Base-by-base conservation (phyloP, 2,113 vertebrate species). In the Neoarius graeffei region DNA sequence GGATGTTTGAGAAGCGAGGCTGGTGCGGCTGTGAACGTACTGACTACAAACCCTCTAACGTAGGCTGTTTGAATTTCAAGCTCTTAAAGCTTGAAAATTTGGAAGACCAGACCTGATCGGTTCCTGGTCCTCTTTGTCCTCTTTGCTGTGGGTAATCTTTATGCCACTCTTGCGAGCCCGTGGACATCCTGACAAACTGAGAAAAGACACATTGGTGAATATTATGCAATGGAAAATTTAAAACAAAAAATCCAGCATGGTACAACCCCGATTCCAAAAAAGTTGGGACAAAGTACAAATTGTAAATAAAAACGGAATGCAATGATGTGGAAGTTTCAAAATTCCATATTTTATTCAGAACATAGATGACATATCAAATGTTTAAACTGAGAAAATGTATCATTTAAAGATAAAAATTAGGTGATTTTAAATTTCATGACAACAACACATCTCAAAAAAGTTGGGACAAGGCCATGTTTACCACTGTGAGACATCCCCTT, bases 61-160 rank as follows among this genome's bases (percentile, higher is more conserved):
- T 81, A 5, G 27, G n/a, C 6, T 56, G 57, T 62, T 67, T 35
- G 48, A 64, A 54, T 62, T 83, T 30, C 14, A 42, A 35, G 25
- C 8, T 27, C 73, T 50, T 62, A 17, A 60, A 42, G 3, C 35
- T 20, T 27, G 25, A 13, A 6, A 5, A 3, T 54, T 88, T 35
- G 27, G 20, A 82, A 60, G 5, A 23, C 25, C 3, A 10, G 92
- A 99, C 98, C 98, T 99, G 96, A 99, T 99, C 15, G 98, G 98
- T 88, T 99, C 98, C 94, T 99, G 98, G 93, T 99, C 98, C 89
- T 99, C 98, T 91, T 99, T 99, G 94, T 99, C 98, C 93, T 99
- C 98, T 93, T 99, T 99, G 93, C 98, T 99, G 95, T 99, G 98
- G 86, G 98, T 97, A 95, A 99, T 98, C 95, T 99, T 97, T 93